phyloP scores from a whole-genome alignment of 2,888 invertebrate genomes.

The Oscheius onirici region DNA sequence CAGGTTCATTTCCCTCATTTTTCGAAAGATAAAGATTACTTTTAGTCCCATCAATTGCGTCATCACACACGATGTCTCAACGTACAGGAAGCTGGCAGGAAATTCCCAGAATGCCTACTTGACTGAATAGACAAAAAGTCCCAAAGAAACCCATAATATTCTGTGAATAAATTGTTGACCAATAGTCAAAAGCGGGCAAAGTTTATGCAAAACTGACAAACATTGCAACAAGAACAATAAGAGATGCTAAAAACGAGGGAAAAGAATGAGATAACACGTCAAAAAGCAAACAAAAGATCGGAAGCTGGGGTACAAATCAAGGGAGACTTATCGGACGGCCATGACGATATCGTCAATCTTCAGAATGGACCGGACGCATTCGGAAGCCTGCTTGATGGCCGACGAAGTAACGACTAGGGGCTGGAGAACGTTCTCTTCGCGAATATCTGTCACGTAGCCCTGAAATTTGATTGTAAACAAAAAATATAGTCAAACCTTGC shows the following conservation, averaged over 20 bases:
- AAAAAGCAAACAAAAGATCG: constrained; percentile 22
- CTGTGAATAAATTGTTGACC: constrained; percentile 21
- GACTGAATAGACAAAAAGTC: too few species aligned
- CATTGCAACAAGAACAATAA: constrained; percentile 23
- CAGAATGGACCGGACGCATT: constrained; percentile 94
- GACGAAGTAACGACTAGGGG: constrained; percentile 93
- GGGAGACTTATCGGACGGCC: constrained; percentile 8
- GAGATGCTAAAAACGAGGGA: constrained; percentile 6
- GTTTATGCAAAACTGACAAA: constrained; percentile 23
- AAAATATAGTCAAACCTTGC: constrained; percentile 75
- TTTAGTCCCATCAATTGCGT: constrained; percentile 70
- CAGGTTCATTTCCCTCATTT: constrained; percentile 1
- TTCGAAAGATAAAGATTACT: background rate
- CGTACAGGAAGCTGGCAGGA: constrained; percentile 57
- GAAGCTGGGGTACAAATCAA: background rate
- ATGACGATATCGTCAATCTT: constrained; percentile 95
- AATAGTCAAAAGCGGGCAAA: background rate
- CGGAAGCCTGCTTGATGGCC: constrained; percentile 91
- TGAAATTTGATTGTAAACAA: constrained; percentile 54
- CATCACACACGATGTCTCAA: constrained; percentile 61
- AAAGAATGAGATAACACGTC: constrained; percentile 9
- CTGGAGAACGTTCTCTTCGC: constrained; percentile 95
- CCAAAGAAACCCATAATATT: background rate
- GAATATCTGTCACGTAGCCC: constrained; percentile 94
- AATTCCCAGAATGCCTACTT: background rate